A percentile compares a stretch with the other conserved stretches of the same genome.
Conservation (phyloP, 2,113 vertebrate species). For the Rhabdomys dilectus region DNA sequence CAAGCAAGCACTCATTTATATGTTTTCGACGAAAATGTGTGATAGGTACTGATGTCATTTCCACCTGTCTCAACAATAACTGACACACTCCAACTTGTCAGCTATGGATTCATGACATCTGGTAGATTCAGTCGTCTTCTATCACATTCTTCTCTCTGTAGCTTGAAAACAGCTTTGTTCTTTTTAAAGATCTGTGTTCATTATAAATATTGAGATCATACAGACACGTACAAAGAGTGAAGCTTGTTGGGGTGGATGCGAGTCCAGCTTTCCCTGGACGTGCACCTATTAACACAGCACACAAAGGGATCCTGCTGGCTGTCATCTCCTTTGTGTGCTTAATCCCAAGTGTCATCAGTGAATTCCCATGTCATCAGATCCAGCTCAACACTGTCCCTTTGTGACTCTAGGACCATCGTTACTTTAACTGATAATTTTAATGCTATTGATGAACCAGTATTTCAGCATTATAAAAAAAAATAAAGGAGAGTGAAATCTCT, state of each 20-base stretch:
- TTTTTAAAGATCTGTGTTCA: constrained; percentile 26
- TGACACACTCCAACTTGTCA: constrained; percentile 27
- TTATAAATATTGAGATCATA: constrained; percentile 65
- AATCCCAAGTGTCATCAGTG: background rate
- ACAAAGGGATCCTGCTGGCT: constrained; percentile 6
- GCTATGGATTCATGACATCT: background rate
- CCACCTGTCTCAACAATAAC: background rate
- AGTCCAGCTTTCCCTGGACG: background rate
- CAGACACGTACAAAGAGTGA: constrained; percentile 40
- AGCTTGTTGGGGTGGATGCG: background rate
- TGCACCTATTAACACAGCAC: constrained; percentile 49
- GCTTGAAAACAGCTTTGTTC: constrained; percentile 56
- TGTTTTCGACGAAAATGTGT: constrained; percentile 53
- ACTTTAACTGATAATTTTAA: background rate
- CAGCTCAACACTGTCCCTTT: background rate
- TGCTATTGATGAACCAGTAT: background rate
- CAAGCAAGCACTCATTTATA: background rate
- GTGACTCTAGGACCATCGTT: background rate
- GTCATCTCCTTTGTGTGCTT: background rate
- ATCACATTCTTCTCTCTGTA: background rate
- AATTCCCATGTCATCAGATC: constrained; percentile 59
- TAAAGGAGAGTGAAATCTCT: constrained; percentile 21
- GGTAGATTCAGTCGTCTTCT: background rate
- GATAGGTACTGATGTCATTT: constrained; percentile 13
- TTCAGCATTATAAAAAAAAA: constrained; percentile 21